Conservation (phyloP, 2,797 vertebrate species). For the Epinephelus awoara region DNA sequence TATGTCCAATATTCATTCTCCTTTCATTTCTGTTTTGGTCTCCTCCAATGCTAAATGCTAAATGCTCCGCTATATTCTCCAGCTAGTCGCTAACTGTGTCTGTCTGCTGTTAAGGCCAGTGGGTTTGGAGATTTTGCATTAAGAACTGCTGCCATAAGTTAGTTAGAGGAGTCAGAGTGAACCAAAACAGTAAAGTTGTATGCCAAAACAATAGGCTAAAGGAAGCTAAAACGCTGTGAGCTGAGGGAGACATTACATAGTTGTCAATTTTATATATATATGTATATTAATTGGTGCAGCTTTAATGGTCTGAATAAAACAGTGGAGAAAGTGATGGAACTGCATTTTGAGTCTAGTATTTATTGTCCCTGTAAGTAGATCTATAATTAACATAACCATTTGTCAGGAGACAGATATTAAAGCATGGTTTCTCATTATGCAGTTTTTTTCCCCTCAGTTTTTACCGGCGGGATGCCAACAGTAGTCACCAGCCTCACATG, state of each 20-base stretch:
- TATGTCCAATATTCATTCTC: background rate
- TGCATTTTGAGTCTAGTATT: background rate
- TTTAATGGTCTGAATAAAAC: slow-evolving; percentile 1
- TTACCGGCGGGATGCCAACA: slow-evolving; percentile 4
- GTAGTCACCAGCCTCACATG: slow-evolving; percentile 19
- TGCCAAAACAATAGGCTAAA: too few relatives aligned
- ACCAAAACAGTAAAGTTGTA: background rate
- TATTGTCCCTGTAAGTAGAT: background rate
- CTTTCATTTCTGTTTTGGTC: background rate
- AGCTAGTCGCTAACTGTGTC: background rate
- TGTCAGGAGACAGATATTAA: slow-evolving; percentile 12
- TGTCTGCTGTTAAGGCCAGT: background rate
- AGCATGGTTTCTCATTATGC: background rate
- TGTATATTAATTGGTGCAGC: background rate
- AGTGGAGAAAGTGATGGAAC: background rate
- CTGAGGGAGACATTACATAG: too few relatives aligned
- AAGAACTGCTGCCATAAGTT: background rate
- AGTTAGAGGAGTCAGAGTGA: background rate
- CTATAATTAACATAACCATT: slow-evolving; percentile 10
- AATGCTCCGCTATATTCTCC: background rate
- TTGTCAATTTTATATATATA: too few relatives aligned
- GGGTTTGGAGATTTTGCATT: background rate
- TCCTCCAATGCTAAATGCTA: background rate
- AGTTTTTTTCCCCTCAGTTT: slow-evolving; percentile 5
- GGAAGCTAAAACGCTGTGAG: too few relatives aligned